Base-by-base conservation (phyloP, 2,888 invertebrate genomes). In the Caenorhabditis plicata region DNA sequence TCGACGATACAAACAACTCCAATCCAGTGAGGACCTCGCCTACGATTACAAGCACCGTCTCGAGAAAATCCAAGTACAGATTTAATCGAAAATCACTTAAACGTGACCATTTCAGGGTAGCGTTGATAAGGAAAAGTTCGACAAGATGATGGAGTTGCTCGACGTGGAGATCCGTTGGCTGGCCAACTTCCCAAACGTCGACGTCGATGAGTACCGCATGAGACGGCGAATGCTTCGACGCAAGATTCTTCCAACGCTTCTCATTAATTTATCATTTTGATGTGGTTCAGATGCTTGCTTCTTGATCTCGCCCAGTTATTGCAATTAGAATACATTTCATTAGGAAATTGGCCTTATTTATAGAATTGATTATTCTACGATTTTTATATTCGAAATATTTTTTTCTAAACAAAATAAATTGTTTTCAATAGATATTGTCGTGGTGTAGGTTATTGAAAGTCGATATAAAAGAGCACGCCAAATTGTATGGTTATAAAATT, bases 11-110 rank as follows among this genome's bases (percentile, higher is more conserved):
- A 54, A 61, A 15, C 61, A 61, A 27, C 32, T 61, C 11, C 61
- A 61, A 20, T 54, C 54, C 19, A 47, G 50, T 31, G 61, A 61
- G 13, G 61, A 61, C 22, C 39, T 54, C 43, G 50, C 50, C 0
- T 61, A 51, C 36, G 61, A 55, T n/a, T 61, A 54, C 43, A 61
- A 61, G 27, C 29, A 54, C 22, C 17, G 61, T 2, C 25, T 61
- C 17, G 50, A 50, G 33, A 54, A 49, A 23, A 47, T 61, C 4
- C n/a, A 33, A 45, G 52, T 52, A 25, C 13, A 4, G 19, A n/a
- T 39, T 23, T 13, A 39, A 20, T 13, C 7, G 5, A 22, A 39
- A 17, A 23, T 39, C 39, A 7, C 39, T 17, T 20, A 15, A 26
- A 9, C 4, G 11, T 42, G 4, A n/a, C 7, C 17, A 22, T 35